A percentile compares a stretch with the other conserved stretches of the same genome.
phyloP scores from a whole-genome alignment of 64 coral and sea anemone species.

The Pocillopora damicornis region DNA sequence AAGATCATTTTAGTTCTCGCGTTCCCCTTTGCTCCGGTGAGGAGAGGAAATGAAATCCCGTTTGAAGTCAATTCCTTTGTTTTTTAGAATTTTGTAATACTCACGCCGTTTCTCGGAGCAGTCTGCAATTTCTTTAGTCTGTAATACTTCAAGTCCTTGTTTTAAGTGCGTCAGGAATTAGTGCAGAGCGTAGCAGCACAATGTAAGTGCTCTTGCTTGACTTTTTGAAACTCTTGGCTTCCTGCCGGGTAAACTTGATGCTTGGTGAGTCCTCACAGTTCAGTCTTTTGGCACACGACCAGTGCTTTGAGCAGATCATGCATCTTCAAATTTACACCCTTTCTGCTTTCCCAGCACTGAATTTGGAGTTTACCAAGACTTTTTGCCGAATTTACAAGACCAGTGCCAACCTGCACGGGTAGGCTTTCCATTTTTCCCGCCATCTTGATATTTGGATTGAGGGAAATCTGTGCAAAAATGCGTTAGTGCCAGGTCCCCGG shows the following conservation, averaged over 20 bases:
- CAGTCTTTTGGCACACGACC: conserved; percentile 38
- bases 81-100: conserved; percentile 61
- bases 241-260: conserved; percentile 59
- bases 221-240: conserved; percentile 7
- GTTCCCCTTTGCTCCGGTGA: conserved; percentile 56
- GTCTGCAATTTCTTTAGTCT: conserved; percentile 55
- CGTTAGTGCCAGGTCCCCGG: conserved; percentile 52
- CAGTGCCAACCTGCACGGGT: conserved; percentile 32
- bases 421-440: background rate
- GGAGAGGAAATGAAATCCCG: conserved; percentile 58
- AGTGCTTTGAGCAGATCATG: conserved; percentile 70
- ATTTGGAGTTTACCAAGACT: conserved; percentile 58
- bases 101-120: conserved; percentile 52
- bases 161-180: conserved; percentile 62
- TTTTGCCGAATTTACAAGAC: conserved; percentile 70
- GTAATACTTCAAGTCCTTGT: conserved; percentile 68
- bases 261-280: conserved; percentile 59
- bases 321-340: conserved; percentile 56
- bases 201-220: conserved; percentile 64
- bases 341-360: conserved; percentile 38
- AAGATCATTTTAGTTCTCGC: conserved; percentile 44
- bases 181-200: conserved; percentile 59
- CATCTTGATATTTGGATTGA: conserved; percentile 32
- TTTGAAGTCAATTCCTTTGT: conserved; percentile 43
- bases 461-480: conserved; percentile 46